Evolutionary conservation across 1,140 invertebrate species (phyloP).

Genomic region (Papilio polyxenes): DNA sequence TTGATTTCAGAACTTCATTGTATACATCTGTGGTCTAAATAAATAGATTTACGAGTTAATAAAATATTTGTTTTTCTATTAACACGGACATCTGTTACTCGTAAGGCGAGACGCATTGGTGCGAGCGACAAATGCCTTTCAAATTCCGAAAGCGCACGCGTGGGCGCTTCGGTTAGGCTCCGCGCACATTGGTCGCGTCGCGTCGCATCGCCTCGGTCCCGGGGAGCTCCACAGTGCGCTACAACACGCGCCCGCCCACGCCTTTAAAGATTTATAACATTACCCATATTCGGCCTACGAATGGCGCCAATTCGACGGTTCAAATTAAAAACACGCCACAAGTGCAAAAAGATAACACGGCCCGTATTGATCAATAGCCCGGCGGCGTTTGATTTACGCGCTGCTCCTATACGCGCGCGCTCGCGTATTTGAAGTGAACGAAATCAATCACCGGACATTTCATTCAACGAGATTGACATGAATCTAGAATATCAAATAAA

Average conservation of each 20-base stretch:
- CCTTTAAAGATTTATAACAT: slow-evolving; percentile 75
- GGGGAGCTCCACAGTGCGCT: slow-evolving; percentile 43
- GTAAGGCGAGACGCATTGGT: slow-evolving; percentile 57
- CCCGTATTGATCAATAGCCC: slow-evolving; percentile 65
- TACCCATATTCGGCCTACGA: slow-evolving; percentile 77
- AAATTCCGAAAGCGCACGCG: slow-evolving; percentile 72
- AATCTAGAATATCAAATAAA: background rate
- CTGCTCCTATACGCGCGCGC: slow-evolving; percentile 43
- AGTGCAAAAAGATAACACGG: slow-evolving; percentile 71
- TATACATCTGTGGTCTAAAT: slow-evolving; percentile 28
- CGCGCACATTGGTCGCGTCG: slow-evolving; percentile 60
- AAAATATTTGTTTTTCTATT: slow-evolving; percentile 62
- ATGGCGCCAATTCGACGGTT: slow-evolving; percentile 77
- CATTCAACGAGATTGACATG: slow-evolving; percentile 24
- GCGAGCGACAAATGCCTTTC: slow-evolving; percentile 76
- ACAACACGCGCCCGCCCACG: slow-evolving; percentile 53
- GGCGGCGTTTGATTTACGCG: slow-evolving; percentile 65
- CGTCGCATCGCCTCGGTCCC: slow-evolving; percentile 62
- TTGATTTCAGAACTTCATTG: slow-evolving; percentile 34
- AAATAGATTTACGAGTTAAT: slow-evolving; percentile 60
- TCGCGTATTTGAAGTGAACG: slow-evolving; percentile 36
- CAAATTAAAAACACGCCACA: slow-evolving; percentile 74
- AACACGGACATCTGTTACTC: slow-evolving; percentile 62
- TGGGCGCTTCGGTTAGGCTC: slow-evolving; percentile 64
- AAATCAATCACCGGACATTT: slow-evolving; percentile 42